Percentiles rank a stretch among this genome's conserved stretches.
Evolutionary conservation across 2,888 invertebrate genomes (phyloP).

Genomic region (Drepanosiphum platanoidis): DNA sequence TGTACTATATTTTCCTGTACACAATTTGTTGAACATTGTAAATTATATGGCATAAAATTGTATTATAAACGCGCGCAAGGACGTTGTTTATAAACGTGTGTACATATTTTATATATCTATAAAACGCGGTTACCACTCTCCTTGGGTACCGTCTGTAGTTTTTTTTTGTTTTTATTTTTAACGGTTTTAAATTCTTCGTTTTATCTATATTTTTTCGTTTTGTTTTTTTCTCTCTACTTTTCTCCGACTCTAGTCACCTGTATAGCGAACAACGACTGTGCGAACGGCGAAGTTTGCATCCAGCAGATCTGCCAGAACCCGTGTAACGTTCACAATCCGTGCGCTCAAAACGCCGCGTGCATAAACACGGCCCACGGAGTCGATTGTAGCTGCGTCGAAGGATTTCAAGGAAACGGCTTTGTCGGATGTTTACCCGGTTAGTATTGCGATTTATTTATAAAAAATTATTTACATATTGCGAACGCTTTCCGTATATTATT

Average conservation of each 20-base stretch:
- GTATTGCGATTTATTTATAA: constrained; percentile 60
- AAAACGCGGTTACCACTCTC: constrained; percentile 64
- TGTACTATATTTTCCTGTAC: not conserved
- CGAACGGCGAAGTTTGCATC: constrained; percentile 86
- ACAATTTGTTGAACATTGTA: not conserved
- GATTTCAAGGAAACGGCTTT: constrained; percentile 87
- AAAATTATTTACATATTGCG: too few relatives aligned
- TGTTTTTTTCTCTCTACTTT: too few relatives aligned
- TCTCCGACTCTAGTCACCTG: constrained; percentile 79
- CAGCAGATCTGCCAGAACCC: constrained; percentile 86
- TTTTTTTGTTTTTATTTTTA: not conserved
- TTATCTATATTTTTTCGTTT: constrained; percentile 52
- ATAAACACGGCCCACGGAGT: constrained; percentile 88
- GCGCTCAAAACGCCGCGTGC: constrained; percentile 84
- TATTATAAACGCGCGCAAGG: not conserved
- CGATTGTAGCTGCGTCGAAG: constrained; percentile 86
- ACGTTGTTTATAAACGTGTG: constrained; percentile 28
- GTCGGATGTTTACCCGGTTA: constrained; percentile 83
- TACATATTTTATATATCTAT: constrained; percentile 24
- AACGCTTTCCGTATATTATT: too few relatives aligned
- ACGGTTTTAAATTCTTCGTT: constrained; percentile 63
- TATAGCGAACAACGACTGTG: constrained; percentile 86
- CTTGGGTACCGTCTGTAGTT: constrained; percentile 63
- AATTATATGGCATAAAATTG: constrained; percentile 2
- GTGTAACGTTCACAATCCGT: constrained; percentile 86